Conservation (phyloP, 2,113 vertebrate species). For the Eleginops maclovinus region DNA sequence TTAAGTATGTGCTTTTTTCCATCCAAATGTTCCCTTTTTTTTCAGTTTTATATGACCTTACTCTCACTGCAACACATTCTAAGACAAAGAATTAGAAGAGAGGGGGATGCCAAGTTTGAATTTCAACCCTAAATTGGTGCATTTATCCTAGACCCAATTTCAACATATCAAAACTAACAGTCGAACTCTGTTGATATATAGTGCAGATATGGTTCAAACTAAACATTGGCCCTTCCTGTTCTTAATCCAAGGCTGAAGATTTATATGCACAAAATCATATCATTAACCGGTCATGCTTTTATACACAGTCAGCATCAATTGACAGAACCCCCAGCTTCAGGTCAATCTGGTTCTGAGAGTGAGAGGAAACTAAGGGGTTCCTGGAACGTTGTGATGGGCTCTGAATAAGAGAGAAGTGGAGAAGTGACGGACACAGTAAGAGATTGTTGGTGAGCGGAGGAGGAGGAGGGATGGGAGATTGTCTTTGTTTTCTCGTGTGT, state of each 20-base stretch:
- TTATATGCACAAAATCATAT: background rate
- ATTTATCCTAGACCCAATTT: background rate
- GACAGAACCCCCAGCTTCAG: background rate
- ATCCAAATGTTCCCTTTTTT: conserved; percentile 46
- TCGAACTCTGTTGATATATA: conserved; percentile 32
- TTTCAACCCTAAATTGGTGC: background rate
- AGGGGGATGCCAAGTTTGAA: background rate
- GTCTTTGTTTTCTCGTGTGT: conserved; percentile 76
- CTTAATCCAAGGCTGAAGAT: conserved; percentile 1
- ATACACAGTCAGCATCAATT: background rate
- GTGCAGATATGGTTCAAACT: background rate
- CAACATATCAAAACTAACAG: conserved; percentile 7
- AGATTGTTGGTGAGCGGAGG: conserved; percentile 1
- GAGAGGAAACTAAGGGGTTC: conserved; percentile 12
- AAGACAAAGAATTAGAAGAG: conserved; percentile 15
- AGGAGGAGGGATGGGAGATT: conserved; percentile 33
- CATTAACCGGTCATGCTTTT: conserved; percentile 1
- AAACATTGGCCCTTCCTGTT: conserved; percentile 5
- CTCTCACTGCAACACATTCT: conserved; percentile 44
- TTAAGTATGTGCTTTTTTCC: conserved; percentile 4
- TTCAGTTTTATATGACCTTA: conserved; percentile 49
- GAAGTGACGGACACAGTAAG: conserved; percentile 5
- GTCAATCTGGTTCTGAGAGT: conserved; percentile 5
- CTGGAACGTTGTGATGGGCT: conserved; percentile 16
- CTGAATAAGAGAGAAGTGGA: background rate